Conservation (phyloP, 2,888 invertebrate genomes). For the Terebella lapidaria region DNA sequence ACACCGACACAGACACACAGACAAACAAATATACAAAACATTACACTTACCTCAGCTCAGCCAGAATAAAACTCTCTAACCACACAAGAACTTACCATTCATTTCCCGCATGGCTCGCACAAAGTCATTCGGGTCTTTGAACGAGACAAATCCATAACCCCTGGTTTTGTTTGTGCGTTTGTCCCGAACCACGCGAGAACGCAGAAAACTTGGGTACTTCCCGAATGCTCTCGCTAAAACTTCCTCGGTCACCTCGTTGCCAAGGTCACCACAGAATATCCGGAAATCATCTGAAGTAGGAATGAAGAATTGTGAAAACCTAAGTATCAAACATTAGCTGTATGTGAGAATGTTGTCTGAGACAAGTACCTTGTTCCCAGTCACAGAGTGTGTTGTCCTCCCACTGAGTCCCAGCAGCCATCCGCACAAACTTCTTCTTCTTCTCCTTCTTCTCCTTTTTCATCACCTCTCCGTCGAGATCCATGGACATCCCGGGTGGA, state of each 20-base stretch:
- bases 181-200: constrained; percentile 92
- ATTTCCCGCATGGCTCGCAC: constrained; percentile 98
- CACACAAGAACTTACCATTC: constrained; percentile 96
- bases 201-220: constrained; percentile 79
- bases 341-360: not conserved
- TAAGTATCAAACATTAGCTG: not conserved
- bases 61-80: too few relatives aligned
- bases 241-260: constrained; percentile 98
- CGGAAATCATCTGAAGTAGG: constrained; percentile 78
- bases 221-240: constrained; percentile 91
- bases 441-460: constrained; percentile 57
- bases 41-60: not conserved
- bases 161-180: constrained; percentile 96
- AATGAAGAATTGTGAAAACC: not conserved
- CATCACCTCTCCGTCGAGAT: not conserved
- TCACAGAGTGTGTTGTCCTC: constrained; percentile 89
- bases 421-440: constrained; percentile 73
- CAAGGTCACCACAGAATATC: constrained; percentile 98
- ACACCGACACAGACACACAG: not conserved
- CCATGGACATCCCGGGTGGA: too few relatives aligned
- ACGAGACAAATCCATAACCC: constrained; percentile 98
- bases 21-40: not conserved
- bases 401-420: constrained; percentile 93
- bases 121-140: constrained; percentile 95
- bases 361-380: constrained; percentile 82